Base-by-base conservation (phyloP, 2,113 vertebrate genomes). In the Gobio gobio region DNA sequence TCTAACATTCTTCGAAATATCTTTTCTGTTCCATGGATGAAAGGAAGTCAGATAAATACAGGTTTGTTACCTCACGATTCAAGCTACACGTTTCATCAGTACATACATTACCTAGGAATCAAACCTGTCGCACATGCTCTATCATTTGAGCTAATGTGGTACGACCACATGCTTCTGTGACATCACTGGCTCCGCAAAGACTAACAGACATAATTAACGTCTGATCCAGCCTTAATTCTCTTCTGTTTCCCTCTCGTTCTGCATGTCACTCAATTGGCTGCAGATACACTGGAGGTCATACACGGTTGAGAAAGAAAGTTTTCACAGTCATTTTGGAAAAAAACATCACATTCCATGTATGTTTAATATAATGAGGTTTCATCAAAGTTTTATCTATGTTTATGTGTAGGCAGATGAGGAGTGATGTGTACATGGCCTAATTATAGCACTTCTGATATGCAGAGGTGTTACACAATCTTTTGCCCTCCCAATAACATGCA, bases 391-490 rank as follows among this genome's bases (percentile, higher is more conserved):
- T 24, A 56, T 61, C 51, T 47, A 56, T 78, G 24, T 26, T 73
- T 6, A 10, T 33, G 73, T 18, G 47, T 68, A 70, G 80, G 33
- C 78, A 66, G 78, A 81, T 33, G 43, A 68, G 61, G 63, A 51
- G 59, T 7, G 1, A 29, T 29, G 10, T 33, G 58, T 58, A 18
- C 36, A 40, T 20, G 26, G 24, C 16, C 47, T 54, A 45, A 49
- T 72, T 49, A 86, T 83, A 86, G 51, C 12, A 18, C 24, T 22
- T 40, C 49, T 40, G 47, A 82, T 77, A 16, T 59, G 80, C 73
- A 47, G 76, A 83, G 72, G 79, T 70, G 61, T 49, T 78, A 49
- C 73, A 72, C 20, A 72, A 78, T 58, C 33, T n/a, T 16, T 70
- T 54, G 47, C 51, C 61, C 85, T 64, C 33, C 36, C 24, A 63